Percentiles rank a stretch among this genome's conserved stretches.
These are phyloP conservation scores for Pelobates cultripes DNA, from an alignment of 2,797 vertebrate genomes.

Conservation along the genomic window DNA sequence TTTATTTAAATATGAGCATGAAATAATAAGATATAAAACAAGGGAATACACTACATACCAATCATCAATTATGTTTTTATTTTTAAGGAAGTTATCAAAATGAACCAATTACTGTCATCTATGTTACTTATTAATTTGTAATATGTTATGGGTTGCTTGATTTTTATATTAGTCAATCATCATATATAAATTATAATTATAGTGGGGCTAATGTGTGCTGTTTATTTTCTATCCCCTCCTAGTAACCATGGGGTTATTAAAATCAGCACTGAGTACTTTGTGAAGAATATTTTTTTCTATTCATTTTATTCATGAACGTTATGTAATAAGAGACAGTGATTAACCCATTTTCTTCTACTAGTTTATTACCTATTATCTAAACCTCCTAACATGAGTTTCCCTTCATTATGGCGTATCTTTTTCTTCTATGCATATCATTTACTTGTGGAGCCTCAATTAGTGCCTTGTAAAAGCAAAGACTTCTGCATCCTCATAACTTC, in stretches of 20 bases:
- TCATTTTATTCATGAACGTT: constrained; percentile 49
- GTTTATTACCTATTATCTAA: constrained; percentile 45
- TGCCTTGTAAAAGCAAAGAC: constrained; percentile 20
- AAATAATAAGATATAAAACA: too few relatives aligned
- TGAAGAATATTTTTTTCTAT: constrained; percentile 29
- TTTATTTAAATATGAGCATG: too few relatives aligned
- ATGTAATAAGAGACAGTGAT: constrained; percentile 47
- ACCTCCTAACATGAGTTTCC: constrained; percentile 45
- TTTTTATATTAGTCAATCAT: too few relatives aligned
- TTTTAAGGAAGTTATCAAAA: too few relatives aligned
- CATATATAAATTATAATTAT: constrained; percentile 12
- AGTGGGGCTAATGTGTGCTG: neutral
- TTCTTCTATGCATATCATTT: constrained; percentile 49
- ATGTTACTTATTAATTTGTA: too few relatives aligned
- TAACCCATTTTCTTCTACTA: constrained; percentile 49
- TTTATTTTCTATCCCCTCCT: neutral
- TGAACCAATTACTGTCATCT: too few relatives aligned
- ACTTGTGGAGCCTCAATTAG: constrained; percentile 49
- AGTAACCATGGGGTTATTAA: constrained; percentile 27
- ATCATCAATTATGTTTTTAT: too few relatives aligned
- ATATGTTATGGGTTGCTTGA: too few relatives aligned
- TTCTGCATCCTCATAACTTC: constrained; percentile 24
- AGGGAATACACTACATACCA: too few relatives aligned
- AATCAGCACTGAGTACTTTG: constrained; percentile 5
- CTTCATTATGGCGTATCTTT: constrained; percentile 42